Percentiles rank a stretch among this genome's conserved stretches.
These are phyloP conservation scores for Periophthalmus modestus DNA, from an alignment of 2,113 vertebrate species.

Conservation along the genomic window DNA sequence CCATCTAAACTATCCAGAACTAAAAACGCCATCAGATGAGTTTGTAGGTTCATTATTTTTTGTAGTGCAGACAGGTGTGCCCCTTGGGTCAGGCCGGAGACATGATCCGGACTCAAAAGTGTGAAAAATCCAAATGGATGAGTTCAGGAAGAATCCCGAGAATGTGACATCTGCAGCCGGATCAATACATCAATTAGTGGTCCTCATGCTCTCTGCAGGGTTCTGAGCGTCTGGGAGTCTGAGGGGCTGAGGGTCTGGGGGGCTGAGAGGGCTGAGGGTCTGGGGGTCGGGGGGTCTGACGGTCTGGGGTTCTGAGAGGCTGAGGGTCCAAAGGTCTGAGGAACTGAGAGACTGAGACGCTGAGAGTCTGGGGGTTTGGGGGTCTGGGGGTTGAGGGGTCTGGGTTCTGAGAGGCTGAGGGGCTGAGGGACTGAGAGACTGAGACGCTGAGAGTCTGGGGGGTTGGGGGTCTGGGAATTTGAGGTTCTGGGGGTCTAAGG, in stretches of 20 bases:
- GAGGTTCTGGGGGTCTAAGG: too few relatives aligned
- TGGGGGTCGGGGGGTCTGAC: background rate
- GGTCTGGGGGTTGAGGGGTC: too few relatives aligned
- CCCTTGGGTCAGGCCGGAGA: slow-evolving; percentile 55
- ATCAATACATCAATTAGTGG: slow-evolving; percentile 70
- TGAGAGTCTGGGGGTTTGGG: too few relatives aligned
- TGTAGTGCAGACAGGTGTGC: slow-evolving; percentile 54
- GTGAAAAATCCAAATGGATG: slow-evolving; percentile 72
- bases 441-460: too few relatives aligned
- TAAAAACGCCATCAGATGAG: background rate
- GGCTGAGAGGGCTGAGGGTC: too few relatives aligned
- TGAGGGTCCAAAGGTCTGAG: too few relatives aligned
- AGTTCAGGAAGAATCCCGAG: slow-evolving; percentile 70
- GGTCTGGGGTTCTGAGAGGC: background rate
- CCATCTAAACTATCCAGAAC: too few relatives aligned
- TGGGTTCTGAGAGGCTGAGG: too few relatives aligned
- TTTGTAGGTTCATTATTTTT: background rate
- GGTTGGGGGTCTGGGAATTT: too few relatives aligned
- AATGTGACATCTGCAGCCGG: slow-evolving; percentile 69
- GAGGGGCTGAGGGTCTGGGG: too few relatives aligned
- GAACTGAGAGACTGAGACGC: too few relatives aligned
- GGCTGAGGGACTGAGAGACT: too few relatives aligned
- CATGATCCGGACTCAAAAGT: slow-evolving; percentile 52
- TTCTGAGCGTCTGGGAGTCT: slow-evolving; percentile 15
- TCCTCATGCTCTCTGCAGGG: slow-evolving; percentile 20